Conservation (phyloP, 2,113 vertebrate genomes). For the Charadrius vociferus region DNA sequence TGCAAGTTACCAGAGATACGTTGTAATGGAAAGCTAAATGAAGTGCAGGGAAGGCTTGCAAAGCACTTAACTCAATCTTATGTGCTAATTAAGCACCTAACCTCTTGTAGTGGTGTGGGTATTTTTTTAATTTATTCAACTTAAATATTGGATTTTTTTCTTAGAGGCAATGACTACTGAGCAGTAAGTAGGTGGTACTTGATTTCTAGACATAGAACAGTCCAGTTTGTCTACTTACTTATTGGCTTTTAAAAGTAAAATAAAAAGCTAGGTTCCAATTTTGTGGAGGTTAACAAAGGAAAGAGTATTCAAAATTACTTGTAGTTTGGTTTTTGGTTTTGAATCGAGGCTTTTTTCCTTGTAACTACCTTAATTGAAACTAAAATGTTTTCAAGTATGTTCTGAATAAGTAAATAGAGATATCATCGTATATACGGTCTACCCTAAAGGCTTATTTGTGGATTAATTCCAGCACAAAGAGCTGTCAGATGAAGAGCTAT, state of each 20-base stretch:
- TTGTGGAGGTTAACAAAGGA: background rate
- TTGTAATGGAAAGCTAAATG: background rate
- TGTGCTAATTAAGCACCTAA: background rate
- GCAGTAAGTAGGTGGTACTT: background rate
- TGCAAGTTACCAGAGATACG: background rate
- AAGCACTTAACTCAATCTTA: background rate
- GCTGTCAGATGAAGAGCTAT: background rate
- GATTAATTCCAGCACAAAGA: background rate
- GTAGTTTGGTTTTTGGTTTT: background rate
- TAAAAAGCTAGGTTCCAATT: background rate
- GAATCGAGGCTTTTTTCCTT: accelerated
- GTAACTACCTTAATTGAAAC: background rate
- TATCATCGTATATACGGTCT: background rate
- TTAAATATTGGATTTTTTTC: background rate
- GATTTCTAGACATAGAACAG: background rate
- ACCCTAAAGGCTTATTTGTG: background rate
- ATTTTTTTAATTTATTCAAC: background rate
- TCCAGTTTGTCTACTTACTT: background rate
- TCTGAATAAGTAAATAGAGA: background rate
- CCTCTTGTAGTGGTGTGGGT: background rate
- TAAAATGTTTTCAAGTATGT: background rate
- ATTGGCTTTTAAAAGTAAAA: background rate
- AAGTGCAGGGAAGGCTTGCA: background rate
- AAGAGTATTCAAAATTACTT: background rate
- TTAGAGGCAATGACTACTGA: background rate